Base-by-base conservation (phyloP, 2,113 vertebrate genomes). In the Formicarius rufipectus region DNA sequence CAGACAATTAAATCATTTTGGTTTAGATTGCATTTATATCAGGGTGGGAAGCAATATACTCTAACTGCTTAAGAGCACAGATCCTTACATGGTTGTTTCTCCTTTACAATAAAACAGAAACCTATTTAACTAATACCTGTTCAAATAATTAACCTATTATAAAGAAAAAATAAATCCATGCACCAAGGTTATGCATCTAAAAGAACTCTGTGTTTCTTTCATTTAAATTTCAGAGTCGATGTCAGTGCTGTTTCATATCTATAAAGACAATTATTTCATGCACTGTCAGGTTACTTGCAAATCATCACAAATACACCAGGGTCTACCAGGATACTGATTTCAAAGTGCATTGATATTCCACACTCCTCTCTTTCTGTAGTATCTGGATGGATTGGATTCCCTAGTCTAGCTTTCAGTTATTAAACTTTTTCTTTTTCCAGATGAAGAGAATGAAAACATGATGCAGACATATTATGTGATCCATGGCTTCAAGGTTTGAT, bases 101-200 rank as follows among this genome's bases (percentile, higher is more conserved):
- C 84, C 37, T 87, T 88, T 78, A n/a, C 50, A 96, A 91, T 67
- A 69, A 93, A 94, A 71, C 15, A 94, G 59, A 95, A 77, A 80
- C n/a, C 44, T 93, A 85, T 94, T 56, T 75, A 96, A 96, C 86
- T 92, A 88, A 95, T 95, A 94, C 52, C 80, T 93, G 76, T 87
- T 96, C 83, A 89, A 94, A 64, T 95, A 95, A 97, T 97, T 95
- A 97, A 96, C 68, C 67, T 90, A 82, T 95, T 95, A 94, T 67
- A 94, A 96, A 85, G 92, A 89, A 95, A 91, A 59, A 91, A 33
- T 59, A 88, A 95, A 74, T 75, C 88, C 90, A 31, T 28, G 64
- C 20, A 91, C 37, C 84, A 93, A 93, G 91, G 90, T 84, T 77
- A 85, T 93, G 82, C 25, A 58, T 80, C 67, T 90, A 40, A 87